Percentiles rank a stretch among this genome's conserved stretches.
These are phyloP conservation scores for Argyresthia goedartella DNA, from an alignment of 2,888 invertebrate species.

Conservation along the genomic window DNA sequence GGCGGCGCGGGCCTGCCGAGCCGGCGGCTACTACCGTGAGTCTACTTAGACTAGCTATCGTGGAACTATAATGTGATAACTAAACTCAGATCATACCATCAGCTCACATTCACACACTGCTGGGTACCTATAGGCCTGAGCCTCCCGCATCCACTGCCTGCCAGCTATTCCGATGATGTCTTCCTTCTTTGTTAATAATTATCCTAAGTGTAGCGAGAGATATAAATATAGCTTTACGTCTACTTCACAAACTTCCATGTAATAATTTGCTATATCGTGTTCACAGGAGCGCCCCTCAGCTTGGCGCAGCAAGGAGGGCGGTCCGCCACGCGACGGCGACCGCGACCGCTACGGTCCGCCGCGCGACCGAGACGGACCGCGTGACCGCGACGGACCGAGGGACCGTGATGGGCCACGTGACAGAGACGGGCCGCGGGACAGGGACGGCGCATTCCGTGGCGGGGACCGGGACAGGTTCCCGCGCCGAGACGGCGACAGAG, in stretches of 20 bases:
- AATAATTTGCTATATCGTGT: too few species aligned
- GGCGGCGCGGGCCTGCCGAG: constrained; percentile 50
- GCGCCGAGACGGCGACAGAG: constrained; percentile 15
- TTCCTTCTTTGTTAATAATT: too few species aligned
- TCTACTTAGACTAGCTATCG: too few species aligned
- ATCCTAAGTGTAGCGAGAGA: too few species aligned
- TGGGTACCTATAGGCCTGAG: too few species aligned
- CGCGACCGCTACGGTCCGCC: constrained; percentile 11
- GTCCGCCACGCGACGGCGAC: constrained; percentile 19
- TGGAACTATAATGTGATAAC: too few species aligned
- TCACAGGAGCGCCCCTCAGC: constrained; percentile 48
- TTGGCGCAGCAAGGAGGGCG: constrained; percentile 56
- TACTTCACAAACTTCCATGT: too few species aligned
- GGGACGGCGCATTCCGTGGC: not conserved
- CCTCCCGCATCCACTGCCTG: too few species aligned
- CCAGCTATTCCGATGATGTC: too few species aligned
- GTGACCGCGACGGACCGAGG: constrained; percentile 13
- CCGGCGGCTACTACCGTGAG: constrained; percentile 39
- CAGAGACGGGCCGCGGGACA: constrained; percentile 13
- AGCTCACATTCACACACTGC: too few species aligned
- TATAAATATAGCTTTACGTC: too few species aligned
- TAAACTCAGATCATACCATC: too few species aligned
- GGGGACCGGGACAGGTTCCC: constrained; percentile 5
- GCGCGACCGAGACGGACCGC: constrained; percentile 2
- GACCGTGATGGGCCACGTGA: constrained; percentile 27